Conservation (phyloP, 1,140 invertebrate species). For the Zophobas morio region DNA sequence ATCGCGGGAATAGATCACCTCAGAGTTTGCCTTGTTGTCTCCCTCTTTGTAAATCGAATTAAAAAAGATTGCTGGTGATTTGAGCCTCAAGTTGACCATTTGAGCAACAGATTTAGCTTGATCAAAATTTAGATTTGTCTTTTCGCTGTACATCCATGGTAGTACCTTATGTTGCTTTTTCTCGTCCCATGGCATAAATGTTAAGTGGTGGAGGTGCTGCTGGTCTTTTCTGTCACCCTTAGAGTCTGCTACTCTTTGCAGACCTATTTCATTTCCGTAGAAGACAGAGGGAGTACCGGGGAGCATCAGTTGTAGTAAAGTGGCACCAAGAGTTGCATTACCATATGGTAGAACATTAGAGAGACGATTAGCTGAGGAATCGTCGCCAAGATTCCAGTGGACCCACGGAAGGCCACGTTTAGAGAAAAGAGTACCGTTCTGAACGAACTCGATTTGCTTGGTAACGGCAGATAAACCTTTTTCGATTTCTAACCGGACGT, state of each 20-base stretch:
- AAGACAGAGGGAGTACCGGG: slow-evolving; percentile 87
- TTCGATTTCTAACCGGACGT: slow-evolving; percentile 76
- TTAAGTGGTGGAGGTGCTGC: slow-evolving; percentile 75
- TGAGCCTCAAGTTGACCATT: slow-evolving; percentile 72
- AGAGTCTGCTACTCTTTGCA: slow-evolving; percentile 68
- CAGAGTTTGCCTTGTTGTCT: slow-evolving; percentile 74
- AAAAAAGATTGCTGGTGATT: slow-evolving; percentile 79
- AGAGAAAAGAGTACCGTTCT: slow-evolving; percentile 73
- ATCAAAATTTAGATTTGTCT: slow-evolving; percentile 67
- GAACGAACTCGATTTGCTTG: slow-evolving; percentile 71
- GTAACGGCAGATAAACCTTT: slow-evolving; percentile 73
- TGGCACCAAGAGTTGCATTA: slow-evolving; percentile 77
- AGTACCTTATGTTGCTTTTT: slow-evolving; percentile 63
- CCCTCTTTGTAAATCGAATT: slow-evolving; percentile 77
- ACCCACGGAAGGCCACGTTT: slow-evolving; percentile 79
- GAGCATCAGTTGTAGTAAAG: slow-evolving; percentile 80
- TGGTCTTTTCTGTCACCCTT: slow-evolving; percentile 75
- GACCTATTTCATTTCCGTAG: slow-evolving; percentile 85
- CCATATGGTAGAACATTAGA: slow-evolving; percentile 69
- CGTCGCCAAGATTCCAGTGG: slow-evolving; percentile 82
- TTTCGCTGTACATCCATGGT: slow-evolving; percentile 74
- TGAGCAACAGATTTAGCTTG: slow-evolving; percentile 70
- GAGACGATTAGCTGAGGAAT: slow-evolving; percentile 72
- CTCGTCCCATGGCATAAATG: slow-evolving; percentile 75
- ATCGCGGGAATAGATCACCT: slow-evolving; percentile 74